These are phyloP conservation scores for Drosophila ananassae DNA, from an alignment of 1,140 invertebrate genomes.

Conservation along the genomic window DNA sequence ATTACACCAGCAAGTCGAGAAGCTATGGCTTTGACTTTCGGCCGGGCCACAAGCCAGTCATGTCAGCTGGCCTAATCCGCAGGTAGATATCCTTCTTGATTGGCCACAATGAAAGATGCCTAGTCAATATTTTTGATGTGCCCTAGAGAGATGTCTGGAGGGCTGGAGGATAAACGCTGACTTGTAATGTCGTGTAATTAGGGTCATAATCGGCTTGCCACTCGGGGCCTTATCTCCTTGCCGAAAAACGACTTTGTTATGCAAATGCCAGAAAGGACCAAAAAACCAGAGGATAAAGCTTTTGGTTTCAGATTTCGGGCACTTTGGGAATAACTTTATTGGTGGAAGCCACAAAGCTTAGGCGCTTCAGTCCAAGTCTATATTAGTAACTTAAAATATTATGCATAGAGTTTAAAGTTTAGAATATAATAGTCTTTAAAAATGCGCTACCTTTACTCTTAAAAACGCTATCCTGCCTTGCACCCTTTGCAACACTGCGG, in stretches of 20 bases:
- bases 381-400: background rate
- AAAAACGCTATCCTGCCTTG: too few relatives aligned
- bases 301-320: background rate
- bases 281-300: background rate
- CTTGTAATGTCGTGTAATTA: slow-evolving; percentile 81
- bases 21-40: slow-evolving; percentile 22
- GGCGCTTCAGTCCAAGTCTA: background rate
- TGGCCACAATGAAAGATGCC: slow-evolving; percentile 53
- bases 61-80: slow-evolving; percentile 73
- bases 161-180: slow-evolving; percentile 48
- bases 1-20: slow-evolving; percentile 68
- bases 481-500: background rate
- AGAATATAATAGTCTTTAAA: too few relatives aligned
- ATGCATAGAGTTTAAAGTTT: too few relatives aligned
- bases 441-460: background rate
- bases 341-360: background rate
- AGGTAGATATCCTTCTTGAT: slow-evolving; percentile 61
- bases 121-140: slow-evolving; percentile 68
- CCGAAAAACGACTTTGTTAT: slow-evolving; percentile 66
- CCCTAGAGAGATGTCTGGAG: slow-evolving; percentile 10
- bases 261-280: slow-evolving; percentile 47
- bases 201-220: slow-evolving; percentile 78
- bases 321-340: background rate
- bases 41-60: slow-evolving; percentile 47
- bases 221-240: slow-evolving; percentile 49